These are phyloP conservation scores for Loris lydekkerianus DNA, from an alignment of 2,797 vertebrate species.

Conservation along the genomic window DNA sequence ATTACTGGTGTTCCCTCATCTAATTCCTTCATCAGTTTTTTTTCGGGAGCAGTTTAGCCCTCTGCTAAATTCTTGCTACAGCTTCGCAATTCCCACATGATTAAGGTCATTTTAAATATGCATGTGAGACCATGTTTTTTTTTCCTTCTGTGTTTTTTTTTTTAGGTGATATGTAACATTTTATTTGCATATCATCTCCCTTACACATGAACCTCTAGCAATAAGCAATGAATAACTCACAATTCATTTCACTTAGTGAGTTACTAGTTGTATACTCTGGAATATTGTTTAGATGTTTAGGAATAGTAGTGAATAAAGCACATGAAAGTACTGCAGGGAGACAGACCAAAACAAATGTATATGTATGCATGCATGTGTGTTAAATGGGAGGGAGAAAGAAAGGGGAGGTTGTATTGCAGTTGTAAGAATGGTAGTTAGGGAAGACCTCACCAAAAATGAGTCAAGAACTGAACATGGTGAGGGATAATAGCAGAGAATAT, in stretches of 20 bases:
- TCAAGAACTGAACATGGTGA: neutral
- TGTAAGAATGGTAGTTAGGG: neutral
- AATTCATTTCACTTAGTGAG: neutral
- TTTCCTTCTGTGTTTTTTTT: neutral
- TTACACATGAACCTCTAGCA: neutral
- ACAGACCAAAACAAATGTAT: neutral
- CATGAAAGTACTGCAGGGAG: neutral
- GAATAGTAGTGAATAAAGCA: neutral
- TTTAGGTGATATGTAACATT: neutral
- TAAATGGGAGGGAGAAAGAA: neutral
- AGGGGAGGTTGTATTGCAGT: neutral
- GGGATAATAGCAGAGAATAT: neutral
- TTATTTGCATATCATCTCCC: neutral
- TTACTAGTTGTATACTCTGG: neutral
- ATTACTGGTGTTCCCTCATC: neutral
- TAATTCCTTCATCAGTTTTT: neutral
- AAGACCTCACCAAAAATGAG: conserved; percentile 17
- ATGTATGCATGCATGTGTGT: neutral
- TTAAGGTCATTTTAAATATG: neutral
- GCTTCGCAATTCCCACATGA: neutral
- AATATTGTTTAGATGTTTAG: neutral
- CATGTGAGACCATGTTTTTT: neutral
- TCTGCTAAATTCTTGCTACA: neutral
- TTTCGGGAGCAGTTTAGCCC: neutral
- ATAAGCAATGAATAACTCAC: neutral